Base-by-base conservation (phyloP, 2,113 vertebrate species). In the Anolis sagrei region DNA sequence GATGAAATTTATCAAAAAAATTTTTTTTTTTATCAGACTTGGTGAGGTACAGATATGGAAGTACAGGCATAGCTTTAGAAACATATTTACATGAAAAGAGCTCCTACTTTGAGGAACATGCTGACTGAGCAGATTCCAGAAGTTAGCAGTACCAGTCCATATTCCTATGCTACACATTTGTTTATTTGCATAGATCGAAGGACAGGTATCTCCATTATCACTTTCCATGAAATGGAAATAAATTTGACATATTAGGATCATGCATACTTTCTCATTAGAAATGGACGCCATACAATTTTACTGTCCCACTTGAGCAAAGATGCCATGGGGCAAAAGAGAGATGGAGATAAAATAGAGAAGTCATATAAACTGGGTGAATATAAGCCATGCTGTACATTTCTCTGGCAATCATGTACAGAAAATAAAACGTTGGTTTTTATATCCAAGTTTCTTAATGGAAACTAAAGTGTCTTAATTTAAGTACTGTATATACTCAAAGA, bases 241-340 rank as follows among this genome's bases (percentile, higher is more conserved):
- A 1, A 5, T 36, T 1, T 0, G 7, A 7, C 58, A 83, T 25
- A 90, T 85, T 88, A 82, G 90, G 34, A 83, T 51, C 34, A 27
- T 58, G 54, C 54, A 89, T 79, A 58, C 76, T 61, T 16, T 0
- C 1, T 0, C 39, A 7, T 85, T 64, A 6, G 0, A 0, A 29
- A 62, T 44, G 79, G 77, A n/a, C 84, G 66, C 36, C 73, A 7
- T 4, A 82, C 85, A 74, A 80, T 69, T 0, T 0, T 79, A 0
- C 80, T 91, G 48, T 79, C 62, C 75, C 10, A 29, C 21, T 29
- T 68, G 27, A 74, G 18, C 80, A 36, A 82, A 76, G 87, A 79
- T 54, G 14, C 34, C 0, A 0, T 23, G 79, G 84, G n/a, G 68
- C 27, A 66, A 62, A 14, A 86, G 75, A 44, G 10, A 58, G 2